Evolutionary conservation across 2,113 vertebrate genomes (phyloP).

Genomic region (Sitta europaea): DNA sequence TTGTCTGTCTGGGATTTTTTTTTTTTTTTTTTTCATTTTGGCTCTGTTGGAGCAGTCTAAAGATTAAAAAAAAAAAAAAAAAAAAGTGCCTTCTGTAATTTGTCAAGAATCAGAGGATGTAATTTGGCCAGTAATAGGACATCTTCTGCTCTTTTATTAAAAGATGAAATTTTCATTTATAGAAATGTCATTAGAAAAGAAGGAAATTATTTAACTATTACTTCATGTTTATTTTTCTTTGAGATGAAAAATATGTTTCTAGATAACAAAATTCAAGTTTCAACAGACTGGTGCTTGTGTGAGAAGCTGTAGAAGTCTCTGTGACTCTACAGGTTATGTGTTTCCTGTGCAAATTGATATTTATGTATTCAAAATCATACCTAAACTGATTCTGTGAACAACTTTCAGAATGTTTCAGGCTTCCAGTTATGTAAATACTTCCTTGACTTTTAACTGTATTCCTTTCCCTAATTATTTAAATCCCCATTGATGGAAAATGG

Average conservation of each 20-base stretch:
- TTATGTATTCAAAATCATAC: neutral
- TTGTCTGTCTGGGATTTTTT: neutral
- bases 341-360: neutral
- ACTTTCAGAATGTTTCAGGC: neutral
- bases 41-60: neutral
- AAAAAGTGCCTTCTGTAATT: neutral
- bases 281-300: neutral
- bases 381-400: neutral
- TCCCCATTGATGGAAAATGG: neutral
- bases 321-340: neutral
- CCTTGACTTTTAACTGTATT: neutral
- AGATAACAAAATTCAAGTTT: neutral
- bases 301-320: neutral
- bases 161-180: neutral
- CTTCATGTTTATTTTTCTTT: neutral
- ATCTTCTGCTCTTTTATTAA: neutral
- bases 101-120: neutral
- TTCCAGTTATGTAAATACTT: neutral
- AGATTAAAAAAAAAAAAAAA: neutral
- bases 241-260: neutral
- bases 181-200: neutral
- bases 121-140: neutral
- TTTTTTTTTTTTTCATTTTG: neutral
- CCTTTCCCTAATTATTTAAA: neutral
- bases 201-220: neutral